Percentiles rank a stretch among this genome's conserved stretches.
phyloP scores from a whole-genome alignment of 2,888 invertebrate species.

The Nemurella pictetii region DNA sequence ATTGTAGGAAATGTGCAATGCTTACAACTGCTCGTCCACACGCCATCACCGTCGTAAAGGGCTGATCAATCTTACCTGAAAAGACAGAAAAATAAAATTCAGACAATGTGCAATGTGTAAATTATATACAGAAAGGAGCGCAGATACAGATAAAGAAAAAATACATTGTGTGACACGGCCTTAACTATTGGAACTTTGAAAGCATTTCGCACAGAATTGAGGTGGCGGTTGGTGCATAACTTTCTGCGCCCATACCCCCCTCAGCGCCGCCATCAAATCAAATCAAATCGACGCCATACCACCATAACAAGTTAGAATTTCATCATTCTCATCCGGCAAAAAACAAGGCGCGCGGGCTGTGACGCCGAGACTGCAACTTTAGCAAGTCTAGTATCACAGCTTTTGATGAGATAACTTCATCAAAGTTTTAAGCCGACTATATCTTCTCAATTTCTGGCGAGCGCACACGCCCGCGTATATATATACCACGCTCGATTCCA shows the following conservation, averaged over 20 bases:
- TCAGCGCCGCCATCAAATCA: background rate
- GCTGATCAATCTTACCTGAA: constrained; percentile 14
- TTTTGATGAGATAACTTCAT: background rate
- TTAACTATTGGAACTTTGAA: background rate
- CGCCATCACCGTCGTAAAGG: background rate
- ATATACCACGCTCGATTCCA: no score
- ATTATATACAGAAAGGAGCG: background rate
- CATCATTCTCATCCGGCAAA: background rate
- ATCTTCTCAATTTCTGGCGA: background rate
- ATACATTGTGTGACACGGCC: background rate
- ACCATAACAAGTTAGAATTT: background rate
- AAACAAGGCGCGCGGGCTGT: background rate
- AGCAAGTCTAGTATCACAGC: background rate
- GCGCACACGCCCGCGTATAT: background rate
- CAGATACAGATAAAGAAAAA: background rate
- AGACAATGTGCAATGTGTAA: background rate
- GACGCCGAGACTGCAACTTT: background rate
- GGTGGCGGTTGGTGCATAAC: no score
- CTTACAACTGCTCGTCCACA: background rate
- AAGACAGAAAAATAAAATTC: constrained; percentile 3
- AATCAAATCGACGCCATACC: background rate
- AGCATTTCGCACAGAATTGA: background rate
- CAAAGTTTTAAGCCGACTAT: background rate
- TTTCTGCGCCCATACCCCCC: no score
- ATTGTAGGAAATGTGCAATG: background rate